Conservation (phyloP, 2,888 invertebrate genomes). For the Xestia ashworthii region DNA sequence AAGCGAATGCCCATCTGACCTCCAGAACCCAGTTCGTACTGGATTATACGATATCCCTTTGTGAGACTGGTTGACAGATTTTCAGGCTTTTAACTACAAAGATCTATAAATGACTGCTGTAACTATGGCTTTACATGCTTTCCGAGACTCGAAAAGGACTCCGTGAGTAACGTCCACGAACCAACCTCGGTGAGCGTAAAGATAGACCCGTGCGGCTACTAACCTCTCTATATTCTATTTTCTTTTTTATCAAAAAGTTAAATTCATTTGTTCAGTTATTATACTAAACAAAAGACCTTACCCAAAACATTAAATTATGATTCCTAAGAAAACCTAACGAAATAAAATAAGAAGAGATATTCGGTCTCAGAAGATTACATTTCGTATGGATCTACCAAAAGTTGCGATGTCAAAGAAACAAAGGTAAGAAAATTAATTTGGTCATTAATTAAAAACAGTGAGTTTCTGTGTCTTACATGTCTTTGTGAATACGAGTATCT, state of each 20-base stretch:
- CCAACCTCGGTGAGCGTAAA: background rate
- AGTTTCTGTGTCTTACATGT: slow-evolving; percentile 21
- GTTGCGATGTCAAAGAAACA: slow-evolving; percentile 33
- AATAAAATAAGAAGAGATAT: slow-evolving; percentile 39
- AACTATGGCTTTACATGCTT: background rate
- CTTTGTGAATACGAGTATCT: slow-evolving; percentile 9
- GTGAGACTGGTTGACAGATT: background rate
- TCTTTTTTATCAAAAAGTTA: slow-evolving; percentile 14
- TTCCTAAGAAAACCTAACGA: slow-evolving; percentile 29
- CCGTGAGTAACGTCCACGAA: background rate
- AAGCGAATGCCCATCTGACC: background rate
- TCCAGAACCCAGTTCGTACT: background rate
- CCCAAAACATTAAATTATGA: slow-evolving; percentile 44
- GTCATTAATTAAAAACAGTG: slow-evolving; percentile 41
- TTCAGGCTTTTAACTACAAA: background rate
- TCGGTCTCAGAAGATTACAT: slow-evolving; percentile 46
- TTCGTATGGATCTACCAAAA: slow-evolving; percentile 27
- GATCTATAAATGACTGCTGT: background rate
- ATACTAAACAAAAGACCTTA: slow-evolving; percentile 19
- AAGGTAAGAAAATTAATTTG: slow-evolving; percentile 49
- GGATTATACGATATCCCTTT: background rate
- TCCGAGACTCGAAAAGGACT: background rate
- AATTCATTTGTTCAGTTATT: slow-evolving; percentile 36
- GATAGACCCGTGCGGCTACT: background rate
- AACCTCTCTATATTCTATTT: background rate